Base-by-base conservation (phyloP, 2,113 vertebrate species). In the Cacatua alba region DNA sequence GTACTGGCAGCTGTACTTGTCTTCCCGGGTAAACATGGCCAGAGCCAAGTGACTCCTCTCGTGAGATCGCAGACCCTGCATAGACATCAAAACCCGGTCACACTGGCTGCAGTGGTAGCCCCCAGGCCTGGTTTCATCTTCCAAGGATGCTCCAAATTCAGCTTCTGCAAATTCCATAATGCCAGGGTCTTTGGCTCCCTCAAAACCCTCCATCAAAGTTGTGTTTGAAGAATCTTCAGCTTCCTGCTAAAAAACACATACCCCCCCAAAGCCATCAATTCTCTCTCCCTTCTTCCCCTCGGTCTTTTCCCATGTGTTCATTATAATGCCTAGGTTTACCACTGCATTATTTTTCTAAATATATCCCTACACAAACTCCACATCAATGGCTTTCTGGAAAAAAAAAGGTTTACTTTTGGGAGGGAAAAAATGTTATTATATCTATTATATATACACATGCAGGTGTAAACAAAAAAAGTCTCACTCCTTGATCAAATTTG, bases 1-100 rank as follows among this genome's bases (percentile, higher is more conserved):
- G 94, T 99, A 99, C 98, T 99, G 99, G 98, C 99, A 99, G 98
- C 98, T 99, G 98, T 99, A 99, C 97, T 99, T 99, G 98, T 99
- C 99, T 95, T 99, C 99, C 37, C 98, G 98, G 97, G 98, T 97
- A 95, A 99, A 99, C 98, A 99, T 97, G 9, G 99, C 99, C 96
- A 99, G 97, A 97, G 99, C 99, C 48, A 99, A 98, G 95, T 99
- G 99, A 98, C 99, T 99, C 98, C 99, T 99, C 98, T 99, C 99
- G 1, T 99, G 99, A 93, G 99, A 99, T 96, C 99, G 98, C 82
- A 99, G 98, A 96, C 99, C 99, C 98, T 99, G 99, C 99, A 99
- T 99, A 98, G 99, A 99, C 99, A 99, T 99, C 98, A 99, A 99
- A 97, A 99, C 98, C 87, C 98, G 98, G 97, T 99, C 99, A 96